Evolutionary conservation across 2,888 invertebrate species (phyloP), one percentile per base, ranked within the genome.

Genomic region (Plebejus melissa): DNA sequence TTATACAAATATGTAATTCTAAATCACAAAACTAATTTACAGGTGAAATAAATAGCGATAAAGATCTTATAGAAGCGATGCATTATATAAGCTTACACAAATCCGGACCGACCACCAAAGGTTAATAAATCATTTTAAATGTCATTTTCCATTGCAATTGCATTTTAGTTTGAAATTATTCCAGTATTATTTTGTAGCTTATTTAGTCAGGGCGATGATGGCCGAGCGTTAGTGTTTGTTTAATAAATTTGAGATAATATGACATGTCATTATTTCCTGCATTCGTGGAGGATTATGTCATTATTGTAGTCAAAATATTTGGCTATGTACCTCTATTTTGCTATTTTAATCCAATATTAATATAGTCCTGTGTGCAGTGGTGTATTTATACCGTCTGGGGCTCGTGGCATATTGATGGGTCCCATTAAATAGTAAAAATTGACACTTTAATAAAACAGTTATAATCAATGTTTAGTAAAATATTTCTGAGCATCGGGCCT

Each of bases 61-160:
- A 88, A 79, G 65, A 83, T 76, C 89, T 90, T 80, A 77, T 92
- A 81, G 85, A 91, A 11, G 86, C 90, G 74, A 86, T 93, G 81
- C 90, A 89, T 92, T 3, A 90, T 86, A 75, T 89, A 91, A 80
- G 91, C 93, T 58, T 93, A 92, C 83, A 91, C 32, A 65, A 32
- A 36, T 65, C 65, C 4, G 32, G 28, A 28, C 60, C 60, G 4
- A 22, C 28, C 9, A 60, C 22, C 22, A 65, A 65, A 65, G 32
- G 65, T 65, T 65, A 65, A 65, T 65, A 65, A 32, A 65, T 65
- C 32, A 65, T 65, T 60, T 28, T 28, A 32, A 60, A 60, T 65
- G 16, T 32, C 32, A 65, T 65, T 65, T 65, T 65, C 65, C 16
- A 13, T 13, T 65, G 65, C 65, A 65, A 36, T 32, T 32, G 60